Conservation (phyloP, 2,888 invertebrate genomes). For the Pardosa pseudoannulata region DNA sequence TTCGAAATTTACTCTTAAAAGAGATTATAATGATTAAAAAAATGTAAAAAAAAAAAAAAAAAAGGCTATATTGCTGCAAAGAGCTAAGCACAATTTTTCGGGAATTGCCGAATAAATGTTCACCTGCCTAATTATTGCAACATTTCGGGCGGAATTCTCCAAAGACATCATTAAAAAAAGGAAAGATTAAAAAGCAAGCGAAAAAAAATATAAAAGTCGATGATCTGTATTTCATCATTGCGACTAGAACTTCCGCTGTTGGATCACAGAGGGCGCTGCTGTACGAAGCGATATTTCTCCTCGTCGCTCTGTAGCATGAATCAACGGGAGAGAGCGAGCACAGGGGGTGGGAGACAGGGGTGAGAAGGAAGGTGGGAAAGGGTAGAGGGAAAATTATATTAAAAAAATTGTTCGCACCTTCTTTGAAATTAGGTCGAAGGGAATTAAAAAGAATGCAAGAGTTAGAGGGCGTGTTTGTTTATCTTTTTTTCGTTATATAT, state of each 20-base stretch:
- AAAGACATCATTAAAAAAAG: slow-evolving; percentile 52
- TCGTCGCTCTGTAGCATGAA: neutral
- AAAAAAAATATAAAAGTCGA: slow-evolving; percentile 49
- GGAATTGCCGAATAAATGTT: slow-evolving; percentile 12
- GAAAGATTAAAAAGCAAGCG: slow-evolving; percentile 38
- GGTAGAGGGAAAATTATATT: slow-evolving; percentile 6
- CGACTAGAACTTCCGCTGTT: slow-evolving; percentile 29
- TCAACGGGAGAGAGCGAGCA: neutral
- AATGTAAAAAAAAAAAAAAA: neutral
- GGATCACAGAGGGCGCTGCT: slow-evolving; percentile 57
- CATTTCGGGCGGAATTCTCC: slow-evolving; percentile 14
- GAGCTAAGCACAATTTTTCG: neutral
- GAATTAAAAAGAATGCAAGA: slow-evolving; percentile 32
- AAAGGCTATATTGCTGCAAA: neutral
- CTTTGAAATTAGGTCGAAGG: slow-evolving; percentile 59
- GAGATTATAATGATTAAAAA: slow-evolving; percentile 11
- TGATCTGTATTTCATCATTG: slow-evolving; percentile 15
- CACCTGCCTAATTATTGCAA: slow-evolving; percentile 22
- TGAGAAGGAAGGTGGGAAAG: neutral
- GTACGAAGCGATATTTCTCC: slow-evolving; percentile 4
- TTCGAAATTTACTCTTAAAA: neutral
- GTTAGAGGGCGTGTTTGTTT: slow-evolving; percentile 27
- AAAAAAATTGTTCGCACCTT: slow-evolving; percentile 54
- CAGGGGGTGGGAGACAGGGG: neutral
- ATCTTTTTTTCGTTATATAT: slow-evolving; percentile 26